phyloP scores from a whole-genome alignment of 2,888 invertebrate genomes.

The Oxycera nigricornis region DNA sequence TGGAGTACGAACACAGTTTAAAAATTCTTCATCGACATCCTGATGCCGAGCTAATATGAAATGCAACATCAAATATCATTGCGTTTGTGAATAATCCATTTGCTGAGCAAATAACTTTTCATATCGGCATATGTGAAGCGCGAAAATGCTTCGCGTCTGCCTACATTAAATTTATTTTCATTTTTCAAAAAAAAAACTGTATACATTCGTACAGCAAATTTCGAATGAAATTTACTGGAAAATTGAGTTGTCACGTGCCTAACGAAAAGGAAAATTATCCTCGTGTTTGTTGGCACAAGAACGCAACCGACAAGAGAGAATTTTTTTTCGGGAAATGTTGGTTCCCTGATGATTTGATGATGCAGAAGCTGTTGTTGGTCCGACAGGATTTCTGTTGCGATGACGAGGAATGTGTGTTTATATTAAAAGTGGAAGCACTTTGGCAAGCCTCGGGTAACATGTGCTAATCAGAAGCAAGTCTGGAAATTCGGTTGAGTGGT shows the following conservation, averaged over 20 bases:
- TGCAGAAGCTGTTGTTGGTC: neutral
- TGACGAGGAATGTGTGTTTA: neutral
- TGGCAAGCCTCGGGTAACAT: neutral
- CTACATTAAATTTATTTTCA: slow-evolving; percentile 38
- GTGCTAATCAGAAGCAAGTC: too few relatives aligned
- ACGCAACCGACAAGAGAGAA: neutral
- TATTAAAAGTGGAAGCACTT: neutral
- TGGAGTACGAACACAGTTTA: too few relatives aligned
- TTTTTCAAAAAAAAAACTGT: neutral
- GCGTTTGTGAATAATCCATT: neutral
- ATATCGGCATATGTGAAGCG: neutral
- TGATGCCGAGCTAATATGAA: neutral
- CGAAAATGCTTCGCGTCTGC: slow-evolving; percentile 23
- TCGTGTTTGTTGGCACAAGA: slow-evolving; percentile 24
- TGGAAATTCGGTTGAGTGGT: too few relatives aligned
- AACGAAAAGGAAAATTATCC: slow-evolving; percentile 45
- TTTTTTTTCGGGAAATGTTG: neutral
- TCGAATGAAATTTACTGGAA: slow-evolving; percentile 44
- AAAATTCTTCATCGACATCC: too few relatives aligned
- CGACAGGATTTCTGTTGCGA: neutral
- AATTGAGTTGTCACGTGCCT: slow-evolving; percentile 45
- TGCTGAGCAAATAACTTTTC: neutral
- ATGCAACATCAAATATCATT: neutral
- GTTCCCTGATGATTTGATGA: neutral
- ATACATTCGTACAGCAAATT: slow-evolving; percentile 40